Base-by-base conservation (phyloP, 2,888 invertebrate genomes). In the Labia minor region DNA sequence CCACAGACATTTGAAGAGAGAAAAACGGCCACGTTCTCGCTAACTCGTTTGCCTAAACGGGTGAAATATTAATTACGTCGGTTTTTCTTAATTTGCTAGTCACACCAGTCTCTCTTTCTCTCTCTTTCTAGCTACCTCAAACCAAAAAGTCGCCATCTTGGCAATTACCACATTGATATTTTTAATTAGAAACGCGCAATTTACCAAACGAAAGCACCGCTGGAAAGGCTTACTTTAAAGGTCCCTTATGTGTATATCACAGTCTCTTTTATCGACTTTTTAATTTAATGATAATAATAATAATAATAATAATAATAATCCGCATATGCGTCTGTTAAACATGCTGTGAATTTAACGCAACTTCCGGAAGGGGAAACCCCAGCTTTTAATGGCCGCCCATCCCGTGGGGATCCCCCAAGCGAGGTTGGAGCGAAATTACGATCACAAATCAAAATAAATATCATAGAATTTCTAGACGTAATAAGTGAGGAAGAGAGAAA, bases 31-130 rank as follows among this genome's bases (percentile, higher is more conserved):
- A n/a, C 49, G 14, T 49, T 49, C 49, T 11, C 49, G 49, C 49
- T 49, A 49, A 49, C 49, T 49, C 49, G 49, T 49, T 49, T 49
- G 49, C 49, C 49, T 49, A 49, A 49, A 49, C 49, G 49, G 49
- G 49, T 49, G 49, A 49, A 49, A 49, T 49, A 49, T 49, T 49
- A 49, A 49, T 49, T 49, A 49, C 49, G 8, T 49, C 49, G 49
- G 49, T 49, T 49, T 49, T 49, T 49, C 49, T 49, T 49, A 49
- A 49, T 49, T 49, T 49, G 49, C 49, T 49, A 49, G 49, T 14
- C 49, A 3, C 49, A 4, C 4, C 49, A 2, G 6, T 26, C 49
- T 16, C 49, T 49, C 49, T 14, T 3, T 49, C 33, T 33, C 33
- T 33, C 33, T 33, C 33, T 33, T 11, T 33, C 33, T 33, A 6